phyloP scores from a whole-genome alignment of 2,113 vertebrate species.

The Muscicapa adusta region DNA sequence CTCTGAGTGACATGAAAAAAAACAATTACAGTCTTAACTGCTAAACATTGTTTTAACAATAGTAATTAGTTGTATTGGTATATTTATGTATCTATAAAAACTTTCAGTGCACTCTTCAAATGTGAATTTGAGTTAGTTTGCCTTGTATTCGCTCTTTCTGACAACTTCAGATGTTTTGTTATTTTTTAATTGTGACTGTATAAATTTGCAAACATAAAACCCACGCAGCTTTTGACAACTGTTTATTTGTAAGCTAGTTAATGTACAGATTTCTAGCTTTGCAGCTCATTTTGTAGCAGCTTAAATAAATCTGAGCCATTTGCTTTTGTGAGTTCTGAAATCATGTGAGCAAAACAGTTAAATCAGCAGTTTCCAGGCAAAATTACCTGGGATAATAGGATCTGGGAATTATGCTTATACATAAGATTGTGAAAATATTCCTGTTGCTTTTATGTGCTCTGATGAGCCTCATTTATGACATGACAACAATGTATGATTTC shows the following conservation, averaged over 20 bases:
- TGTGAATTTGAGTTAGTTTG: neutral
- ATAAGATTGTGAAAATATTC: neutral
- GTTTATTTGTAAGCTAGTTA: neutral
- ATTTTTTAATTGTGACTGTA: conserved; percentile 14
- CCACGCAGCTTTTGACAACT: neutral
- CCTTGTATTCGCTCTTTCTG: neutral
- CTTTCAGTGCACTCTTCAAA: neutral
- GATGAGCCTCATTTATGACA: neutral
- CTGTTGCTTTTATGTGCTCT: neutral
- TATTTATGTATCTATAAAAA: neutral
- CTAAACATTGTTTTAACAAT: neutral
- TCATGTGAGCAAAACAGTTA: neutral
- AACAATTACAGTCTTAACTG: neutral
- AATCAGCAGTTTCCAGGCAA: neutral
- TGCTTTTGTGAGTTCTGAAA: neutral
- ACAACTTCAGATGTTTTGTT: conserved; percentile 18
- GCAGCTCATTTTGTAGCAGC: neutral
- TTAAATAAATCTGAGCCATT: neutral
- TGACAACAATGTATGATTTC: neutral
- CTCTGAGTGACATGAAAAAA: neutral
- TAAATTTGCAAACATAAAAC: conserved; percentile 29
- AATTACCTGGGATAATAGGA: neutral
- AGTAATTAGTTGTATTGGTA: neutral
- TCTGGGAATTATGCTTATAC: neutral
- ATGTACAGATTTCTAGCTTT: neutral